These are phyloP conservation scores for Copsychus sechellarum DNA, from an alignment of 2,113 vertebrate species.

Conservation along the genomic window DNA sequence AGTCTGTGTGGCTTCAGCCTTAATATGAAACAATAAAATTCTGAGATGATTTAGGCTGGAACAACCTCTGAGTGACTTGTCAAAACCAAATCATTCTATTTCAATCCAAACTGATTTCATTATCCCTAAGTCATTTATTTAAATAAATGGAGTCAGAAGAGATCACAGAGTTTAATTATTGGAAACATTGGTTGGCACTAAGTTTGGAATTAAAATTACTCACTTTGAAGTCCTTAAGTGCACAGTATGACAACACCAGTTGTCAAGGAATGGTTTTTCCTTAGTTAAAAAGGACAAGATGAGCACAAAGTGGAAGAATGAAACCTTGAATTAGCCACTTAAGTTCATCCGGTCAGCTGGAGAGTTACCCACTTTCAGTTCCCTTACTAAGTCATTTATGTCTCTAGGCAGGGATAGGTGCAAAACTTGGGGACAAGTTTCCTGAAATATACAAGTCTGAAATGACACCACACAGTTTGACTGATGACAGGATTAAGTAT, in stretches of 20 bases:
- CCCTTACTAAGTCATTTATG: background rate
- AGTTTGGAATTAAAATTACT: constrained; percentile 51
- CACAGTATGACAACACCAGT: constrained; percentile 19
- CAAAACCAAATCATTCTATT: constrained; percentile 43
- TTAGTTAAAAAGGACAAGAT: constrained; percentile 30
- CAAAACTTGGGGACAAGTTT: background rate
- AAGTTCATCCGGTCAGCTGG: background rate
- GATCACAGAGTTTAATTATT: constrained; percentile 57
- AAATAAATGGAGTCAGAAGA: constrained; percentile 35
- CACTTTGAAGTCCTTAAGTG: constrained; percentile 42
- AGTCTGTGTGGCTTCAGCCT: background rate
- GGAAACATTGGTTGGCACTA: constrained; percentile 44
- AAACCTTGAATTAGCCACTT: background rate
- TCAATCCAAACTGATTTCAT: constrained; percentile 51
- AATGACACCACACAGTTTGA: background rate
- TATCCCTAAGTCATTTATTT: constrained; percentile 33
- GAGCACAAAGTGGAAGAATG: constrained; percentile 3
- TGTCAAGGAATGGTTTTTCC: constrained; percentile 15
- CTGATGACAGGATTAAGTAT: background rate
- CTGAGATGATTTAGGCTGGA: constrained; percentile 44
- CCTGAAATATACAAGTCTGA: background rate
- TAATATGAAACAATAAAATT: constrained; percentile 33
- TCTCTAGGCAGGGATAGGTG: background rate
- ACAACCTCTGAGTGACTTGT: constrained; percentile 22
- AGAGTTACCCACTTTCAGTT: background rate